These are phyloP conservation scores for Monochamus alternatus DNA, from an alignment of 2,888 invertebrate genomes.

Conservation along the genomic window DNA sequence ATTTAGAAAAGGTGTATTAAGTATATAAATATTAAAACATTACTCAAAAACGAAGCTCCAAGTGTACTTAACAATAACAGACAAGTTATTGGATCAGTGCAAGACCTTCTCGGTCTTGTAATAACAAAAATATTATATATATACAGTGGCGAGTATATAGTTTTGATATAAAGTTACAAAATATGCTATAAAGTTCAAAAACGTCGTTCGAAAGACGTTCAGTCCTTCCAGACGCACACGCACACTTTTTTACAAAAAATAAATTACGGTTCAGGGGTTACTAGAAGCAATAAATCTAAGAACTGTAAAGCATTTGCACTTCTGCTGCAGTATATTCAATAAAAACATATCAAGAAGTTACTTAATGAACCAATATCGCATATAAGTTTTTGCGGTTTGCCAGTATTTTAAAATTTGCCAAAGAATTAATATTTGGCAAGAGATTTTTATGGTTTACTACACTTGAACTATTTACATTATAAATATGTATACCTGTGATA, in stretches of 20 bases:
- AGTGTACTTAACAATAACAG: slow-evolving; percentile 15
- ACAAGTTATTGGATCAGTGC: neutral
- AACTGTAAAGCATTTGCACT: no score
- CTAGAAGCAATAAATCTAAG: no score
- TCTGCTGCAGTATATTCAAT: no score
- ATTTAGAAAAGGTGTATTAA: slow-evolving; percentile 43
- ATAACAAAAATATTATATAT: slow-evolving; percentile 2
- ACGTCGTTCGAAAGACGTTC: no score
- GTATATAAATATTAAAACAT: slow-evolving; percentile 27
- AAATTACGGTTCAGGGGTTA: neutral
- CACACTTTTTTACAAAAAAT: neutral
- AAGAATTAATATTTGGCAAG: no score
- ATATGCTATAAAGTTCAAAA: slow-evolving; percentile 1
- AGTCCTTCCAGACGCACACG: neutral
- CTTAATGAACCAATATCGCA: no score
- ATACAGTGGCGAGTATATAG: neutral
- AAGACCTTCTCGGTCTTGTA: neutral
- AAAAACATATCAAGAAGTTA: no score
- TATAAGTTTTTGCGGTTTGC: no score
- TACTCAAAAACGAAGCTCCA: slow-evolving; percentile 16
- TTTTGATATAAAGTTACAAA: neutral
- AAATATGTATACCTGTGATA: no score
- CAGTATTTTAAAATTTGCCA: no score
- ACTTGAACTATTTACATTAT: no score
- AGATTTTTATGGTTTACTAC: no score